Evolutionary conservation across 2,888 invertebrate species (phyloP).

Genomic region (Drosophila ochracea): DNA sequence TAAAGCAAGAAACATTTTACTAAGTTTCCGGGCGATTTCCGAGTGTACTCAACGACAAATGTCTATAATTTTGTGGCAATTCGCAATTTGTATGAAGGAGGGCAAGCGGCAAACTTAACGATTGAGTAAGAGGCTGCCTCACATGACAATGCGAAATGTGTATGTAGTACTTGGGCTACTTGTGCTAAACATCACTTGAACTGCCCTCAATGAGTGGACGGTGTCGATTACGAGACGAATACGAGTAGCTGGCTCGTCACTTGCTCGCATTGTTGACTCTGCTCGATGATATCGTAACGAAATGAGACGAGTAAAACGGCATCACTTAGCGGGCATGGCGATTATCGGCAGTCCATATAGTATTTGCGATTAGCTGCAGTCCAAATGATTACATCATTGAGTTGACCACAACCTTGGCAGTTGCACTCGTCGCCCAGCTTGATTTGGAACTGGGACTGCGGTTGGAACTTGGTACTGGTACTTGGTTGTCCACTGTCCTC

Average conservation of each 20-base stretch:
- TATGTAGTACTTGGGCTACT: conserved; percentile 13
- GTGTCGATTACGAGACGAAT: conserved; percentile 7
- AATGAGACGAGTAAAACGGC: conserved; percentile 37
- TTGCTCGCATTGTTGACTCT: conserved; percentile 35
- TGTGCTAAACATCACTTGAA: conserved; percentile 52
- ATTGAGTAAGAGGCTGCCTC: conserved; percentile 39
- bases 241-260: conserved; percentile 25
- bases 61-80: conserved; percentile 44
- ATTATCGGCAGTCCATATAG: conserved; percentile 32
- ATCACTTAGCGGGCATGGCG: conserved; percentile 35
- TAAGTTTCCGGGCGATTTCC: neutral
- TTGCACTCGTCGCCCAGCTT: conserved; percentile 11
- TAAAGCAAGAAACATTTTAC: neutral
- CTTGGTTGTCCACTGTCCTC: conserved; percentile 1
- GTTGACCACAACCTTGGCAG: conserved; percentile 26
- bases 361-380: conserved; percentile 12
- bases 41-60: conserved; percentile 27
- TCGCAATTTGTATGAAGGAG: conserved; percentile 12
- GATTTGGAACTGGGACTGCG: conserved; percentile 3
- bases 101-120: conserved; percentile 5
- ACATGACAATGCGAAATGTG: conserved; percentile 9
- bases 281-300: conserved; percentile 42
- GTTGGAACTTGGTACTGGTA: neutral
- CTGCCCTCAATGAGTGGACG: conserved; percentile 34
- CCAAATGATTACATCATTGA: conserved; percentile 27